Percentiles rank a stretch among this genome's conserved stretches.
Evolutionary conservation across 1,140 invertebrate genomes (phyloP).

Genomic region (Lamellibrachia luymesi): DNA sequence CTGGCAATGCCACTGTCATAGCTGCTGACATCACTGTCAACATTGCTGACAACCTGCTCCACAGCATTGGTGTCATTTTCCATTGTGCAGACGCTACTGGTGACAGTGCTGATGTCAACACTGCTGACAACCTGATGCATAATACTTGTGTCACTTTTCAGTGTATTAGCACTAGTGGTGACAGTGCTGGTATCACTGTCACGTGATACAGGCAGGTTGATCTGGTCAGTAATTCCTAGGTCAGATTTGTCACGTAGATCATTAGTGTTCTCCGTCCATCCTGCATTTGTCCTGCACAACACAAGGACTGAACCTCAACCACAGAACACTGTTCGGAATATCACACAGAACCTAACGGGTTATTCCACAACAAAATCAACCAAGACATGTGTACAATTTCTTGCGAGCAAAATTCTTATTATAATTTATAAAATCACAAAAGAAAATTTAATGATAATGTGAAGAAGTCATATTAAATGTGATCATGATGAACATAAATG

Average conservation of each 20-base stretch:
- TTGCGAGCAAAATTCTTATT: too few species aligned
- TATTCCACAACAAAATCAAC: too few species aligned
- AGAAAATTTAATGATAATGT: too few species aligned
- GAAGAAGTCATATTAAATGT: too few species aligned
- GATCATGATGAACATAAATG: too few species aligned
- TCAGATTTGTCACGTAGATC: neutral
- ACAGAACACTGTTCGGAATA: neutral
- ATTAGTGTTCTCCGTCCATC: neutral
- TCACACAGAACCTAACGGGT: neutral
- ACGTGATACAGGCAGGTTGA: neutral
- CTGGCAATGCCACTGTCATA: conserved; percentile 10
- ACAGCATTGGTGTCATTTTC: neutral
- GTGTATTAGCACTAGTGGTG: neutral
- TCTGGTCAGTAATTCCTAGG: neutral
- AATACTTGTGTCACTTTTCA: neutral
- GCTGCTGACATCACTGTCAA: conserved; percentile 8
- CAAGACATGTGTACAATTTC: too few species aligned
- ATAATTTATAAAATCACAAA: too few species aligned
- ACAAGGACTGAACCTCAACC: neutral
- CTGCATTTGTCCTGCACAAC: neutral
- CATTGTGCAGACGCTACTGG: neutral
- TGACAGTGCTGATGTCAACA: neutral
- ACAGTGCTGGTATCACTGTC: neutral
- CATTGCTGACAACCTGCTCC: neutral
- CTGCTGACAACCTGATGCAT: neutral